Evolutionary conservation across 2,113 vertebrate genomes (phyloP).

Genomic region (Cinclus mexicanus): DNA sequence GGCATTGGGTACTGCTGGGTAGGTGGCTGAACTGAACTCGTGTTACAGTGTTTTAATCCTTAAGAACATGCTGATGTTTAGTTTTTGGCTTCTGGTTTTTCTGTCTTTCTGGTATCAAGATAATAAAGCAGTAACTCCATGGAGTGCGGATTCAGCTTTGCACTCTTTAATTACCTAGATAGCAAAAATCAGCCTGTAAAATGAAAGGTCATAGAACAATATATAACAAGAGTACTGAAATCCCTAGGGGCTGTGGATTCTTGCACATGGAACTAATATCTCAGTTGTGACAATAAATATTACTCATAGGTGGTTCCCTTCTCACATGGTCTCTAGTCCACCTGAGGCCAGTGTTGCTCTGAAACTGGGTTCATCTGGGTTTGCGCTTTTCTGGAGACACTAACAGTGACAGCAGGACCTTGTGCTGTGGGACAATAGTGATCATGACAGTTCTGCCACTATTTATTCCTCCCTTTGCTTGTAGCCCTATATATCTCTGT

Average conservation of each 20-base stretch:
- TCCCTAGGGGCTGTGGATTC: neutral
- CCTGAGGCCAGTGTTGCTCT: neutral
- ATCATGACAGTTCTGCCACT: neutral
- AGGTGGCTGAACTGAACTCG: neutral
- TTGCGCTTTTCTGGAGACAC: neutral
- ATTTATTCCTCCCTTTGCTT: neutral
- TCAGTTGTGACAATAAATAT: neutral
- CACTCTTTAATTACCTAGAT: neutral
- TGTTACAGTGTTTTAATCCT: neutral
- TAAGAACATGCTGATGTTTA: neutral
- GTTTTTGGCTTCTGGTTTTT: neutral
- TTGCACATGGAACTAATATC: neutral
- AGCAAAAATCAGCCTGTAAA: slow-evolving; percentile 15
- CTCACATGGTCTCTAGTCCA: neutral
- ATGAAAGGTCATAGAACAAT: neutral
- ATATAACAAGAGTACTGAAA: neutral
- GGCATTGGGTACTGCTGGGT: neutral
- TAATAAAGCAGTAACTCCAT: neutral
- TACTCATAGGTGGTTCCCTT: neutral
- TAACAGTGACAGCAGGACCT: neutral
- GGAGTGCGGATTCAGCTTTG: neutral
- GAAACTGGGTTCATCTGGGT: neutral
- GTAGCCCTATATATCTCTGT: neutral
- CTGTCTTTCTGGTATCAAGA: neutral
- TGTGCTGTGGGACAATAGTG: neutral